phyloP scores from a whole-genome alignment of 2,797 vertebrate species.

The Falco rusticolus region DNA sequence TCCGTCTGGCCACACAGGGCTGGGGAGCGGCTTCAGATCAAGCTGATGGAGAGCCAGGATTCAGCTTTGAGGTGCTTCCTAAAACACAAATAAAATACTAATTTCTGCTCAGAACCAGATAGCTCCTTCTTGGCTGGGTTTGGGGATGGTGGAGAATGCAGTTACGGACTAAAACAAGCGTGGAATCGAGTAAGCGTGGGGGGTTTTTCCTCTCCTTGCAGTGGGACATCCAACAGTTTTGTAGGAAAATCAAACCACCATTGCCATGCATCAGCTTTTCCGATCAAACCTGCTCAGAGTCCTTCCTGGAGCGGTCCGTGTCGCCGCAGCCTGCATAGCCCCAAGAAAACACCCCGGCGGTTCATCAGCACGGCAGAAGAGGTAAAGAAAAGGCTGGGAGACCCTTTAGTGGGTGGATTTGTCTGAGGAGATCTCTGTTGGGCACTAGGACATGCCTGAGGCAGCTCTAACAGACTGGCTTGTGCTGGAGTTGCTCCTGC shows the following conservation, averaged over 20 bases:
- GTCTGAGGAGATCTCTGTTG: too few species aligned
- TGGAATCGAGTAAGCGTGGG: not conserved
- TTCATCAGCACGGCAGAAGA: slow-evolving; percentile 88
- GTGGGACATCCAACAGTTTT: slow-evolving; percentile 66
- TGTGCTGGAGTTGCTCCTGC: not conserved
- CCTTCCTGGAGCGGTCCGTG: slow-evolving; percentile 82
- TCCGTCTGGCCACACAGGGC: not conserved
- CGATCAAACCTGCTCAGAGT: slow-evolving; percentile 86
- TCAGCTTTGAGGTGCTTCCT: too few species aligned
- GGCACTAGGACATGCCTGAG: accelerated
- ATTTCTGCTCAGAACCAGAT: accelerated
- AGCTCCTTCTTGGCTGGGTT: too few species aligned
- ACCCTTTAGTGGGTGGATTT: accelerated
- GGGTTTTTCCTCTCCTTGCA: not conserved
- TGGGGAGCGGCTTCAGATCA: accelerated
- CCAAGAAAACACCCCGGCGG: slow-evolving; percentile 76
- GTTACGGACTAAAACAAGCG: accelerated
- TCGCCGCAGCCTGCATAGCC: slow-evolving; percentile 76
- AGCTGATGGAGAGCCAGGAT: not conserved
- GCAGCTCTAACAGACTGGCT: accelerated
- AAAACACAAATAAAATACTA: accelerated
- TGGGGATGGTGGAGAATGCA: not conserved
- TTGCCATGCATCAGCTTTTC: slow-evolving; percentile 79
- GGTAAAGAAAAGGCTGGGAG: slow-evolving; percentile 71
- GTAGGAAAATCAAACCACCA: slow-evolving; percentile 73